Evolutionary conservation across 2,797 vertebrate genomes (phyloP).

Genomic region (Alauda arvensis): DNA sequence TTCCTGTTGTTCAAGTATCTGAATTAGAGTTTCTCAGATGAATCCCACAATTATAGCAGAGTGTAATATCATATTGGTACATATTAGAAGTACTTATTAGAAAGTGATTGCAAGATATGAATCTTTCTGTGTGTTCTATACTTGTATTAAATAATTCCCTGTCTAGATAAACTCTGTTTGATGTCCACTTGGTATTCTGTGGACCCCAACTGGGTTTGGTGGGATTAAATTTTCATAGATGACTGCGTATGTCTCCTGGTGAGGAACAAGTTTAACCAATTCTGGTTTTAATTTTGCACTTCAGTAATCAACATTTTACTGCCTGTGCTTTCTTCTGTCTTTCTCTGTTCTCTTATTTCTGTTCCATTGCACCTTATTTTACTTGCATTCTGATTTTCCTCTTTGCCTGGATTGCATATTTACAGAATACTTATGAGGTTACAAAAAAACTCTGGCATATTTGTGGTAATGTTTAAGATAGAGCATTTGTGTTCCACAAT

Average conservation of each 20-base stretch:
- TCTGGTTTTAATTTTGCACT: not conserved
- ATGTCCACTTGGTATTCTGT: not conserved
- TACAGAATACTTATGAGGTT: not conserved
- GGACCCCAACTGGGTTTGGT: not conserved
- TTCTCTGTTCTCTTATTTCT: not conserved
- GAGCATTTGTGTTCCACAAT: not conserved
- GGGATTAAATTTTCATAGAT: not conserved
- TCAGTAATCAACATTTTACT: not conserved
- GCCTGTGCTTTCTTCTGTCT: not conserved
- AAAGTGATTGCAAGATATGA: not conserved
- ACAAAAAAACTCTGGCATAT: not conserved
- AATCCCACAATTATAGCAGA: not conserved
- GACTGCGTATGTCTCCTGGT: not conserved
- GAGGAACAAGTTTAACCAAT: not conserved
- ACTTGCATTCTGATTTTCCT: not conserved
- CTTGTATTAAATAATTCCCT: not conserved
- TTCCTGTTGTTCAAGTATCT: not conserved
- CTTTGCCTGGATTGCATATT: not conserved
- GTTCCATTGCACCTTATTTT: not conserved
- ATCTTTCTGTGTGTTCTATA: not conserved
- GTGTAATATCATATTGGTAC: not conserved
- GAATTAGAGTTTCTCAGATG: not conserved
- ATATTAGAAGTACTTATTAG: not conserved
- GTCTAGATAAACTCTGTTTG: not conserved
- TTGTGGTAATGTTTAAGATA: not conserved